These are phyloP conservation scores for Cataglyphis altisquamis DNA, from an alignment of 2,888 invertebrate genomes.

Conservation along the genomic window DNA sequence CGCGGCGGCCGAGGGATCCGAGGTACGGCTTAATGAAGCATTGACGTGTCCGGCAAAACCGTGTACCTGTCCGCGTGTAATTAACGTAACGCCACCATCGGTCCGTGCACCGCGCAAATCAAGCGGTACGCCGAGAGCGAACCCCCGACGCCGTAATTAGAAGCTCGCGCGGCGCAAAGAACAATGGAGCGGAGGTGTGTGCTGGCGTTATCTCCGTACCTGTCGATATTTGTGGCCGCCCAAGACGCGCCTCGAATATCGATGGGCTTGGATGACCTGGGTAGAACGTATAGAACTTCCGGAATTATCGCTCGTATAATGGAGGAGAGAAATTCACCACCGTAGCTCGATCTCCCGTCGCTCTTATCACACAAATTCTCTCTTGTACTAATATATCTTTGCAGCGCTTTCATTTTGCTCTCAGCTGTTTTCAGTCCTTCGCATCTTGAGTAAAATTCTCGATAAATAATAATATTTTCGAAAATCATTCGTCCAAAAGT, in stretches of 20 bases:
- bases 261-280: constrained; percentile 40
- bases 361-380: background rate
- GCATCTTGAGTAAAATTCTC: background rate
- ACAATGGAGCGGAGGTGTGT: constrained; percentile 63
- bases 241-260: constrained; percentile 55
- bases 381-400: background rate
- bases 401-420: background rate
- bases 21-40: constrained; percentile 70
- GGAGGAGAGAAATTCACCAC: background rate
- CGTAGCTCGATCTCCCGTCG: background rate
- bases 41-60: constrained; percentile 68
- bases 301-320: constrained; percentile 33
- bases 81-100: constrained; percentile 75
- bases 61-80: constrained; percentile 75
- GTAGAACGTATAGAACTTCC: constrained; percentile 25
- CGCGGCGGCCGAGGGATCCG: constrained; percentile 26
- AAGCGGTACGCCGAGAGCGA: constrained; percentile 53
- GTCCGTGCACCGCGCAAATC: constrained; percentile 71
- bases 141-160: constrained; percentile 65
- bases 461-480: background rate
- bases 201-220: constrained; percentile 54
- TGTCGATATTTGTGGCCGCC: constrained; percentile 55
- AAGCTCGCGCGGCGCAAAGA: constrained; percentile 70
- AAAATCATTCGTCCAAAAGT: background rate
- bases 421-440: background rate